Conservation (phyloP, 2,113 vertebrate species). For the Crotophaga sulcirostris region DNA sequence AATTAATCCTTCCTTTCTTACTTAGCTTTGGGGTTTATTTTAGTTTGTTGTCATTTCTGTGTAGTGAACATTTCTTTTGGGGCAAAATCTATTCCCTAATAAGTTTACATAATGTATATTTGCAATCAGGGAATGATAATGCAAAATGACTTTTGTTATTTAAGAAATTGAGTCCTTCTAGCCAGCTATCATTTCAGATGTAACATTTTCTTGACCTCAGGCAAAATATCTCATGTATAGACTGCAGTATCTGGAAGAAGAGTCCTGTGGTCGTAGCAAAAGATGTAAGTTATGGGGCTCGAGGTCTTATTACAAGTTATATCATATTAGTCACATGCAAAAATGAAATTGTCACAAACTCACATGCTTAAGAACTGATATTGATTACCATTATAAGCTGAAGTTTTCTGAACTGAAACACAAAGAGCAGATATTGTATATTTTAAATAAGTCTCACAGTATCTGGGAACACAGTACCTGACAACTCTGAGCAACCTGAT, state of each 20-base stretch:
- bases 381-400: background rate
- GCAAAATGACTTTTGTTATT: background rate
- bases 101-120: constrained; percentile 4
- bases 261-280: background rate
- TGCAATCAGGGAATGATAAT: constrained; percentile 5
- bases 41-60: background rate
- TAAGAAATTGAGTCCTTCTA: background rate
- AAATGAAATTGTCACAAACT: background rate
- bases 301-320: background rate
- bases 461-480: background rate
- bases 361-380: background rate
- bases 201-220: background rate
- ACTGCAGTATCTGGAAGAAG: background rate
- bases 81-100: constrained; percentile 14
- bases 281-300: background rate
- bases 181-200: background rate
- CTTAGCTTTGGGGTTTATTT: constrained; percentile 20
- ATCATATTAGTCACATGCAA: background rate
- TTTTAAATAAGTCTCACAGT: background rate
- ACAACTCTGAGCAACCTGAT: no score
- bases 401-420: background rate
- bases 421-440: background rate
- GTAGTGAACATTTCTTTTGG: background rate
- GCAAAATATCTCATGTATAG: background rate
- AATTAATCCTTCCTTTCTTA: background rate